A percentile compares a stretch with the other conserved stretches of the same genome.
phyloP scores from a whole-genome alignment of 2,888 invertebrate species.

The Notodonta ziczac region DNA sequence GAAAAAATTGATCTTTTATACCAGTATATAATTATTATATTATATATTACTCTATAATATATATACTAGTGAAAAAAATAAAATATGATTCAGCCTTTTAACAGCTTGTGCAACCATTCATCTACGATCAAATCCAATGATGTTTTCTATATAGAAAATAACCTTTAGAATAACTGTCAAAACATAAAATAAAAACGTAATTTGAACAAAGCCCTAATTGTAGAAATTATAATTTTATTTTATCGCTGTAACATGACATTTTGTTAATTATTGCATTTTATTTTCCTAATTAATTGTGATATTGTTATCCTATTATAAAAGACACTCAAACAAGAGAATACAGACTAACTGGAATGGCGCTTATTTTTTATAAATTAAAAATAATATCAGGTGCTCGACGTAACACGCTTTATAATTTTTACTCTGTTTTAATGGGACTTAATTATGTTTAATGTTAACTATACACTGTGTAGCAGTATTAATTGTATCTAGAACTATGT shows the following conservation, averaged over 20 bases:
- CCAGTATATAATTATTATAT: too few species aligned
- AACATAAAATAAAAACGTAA: neutral
- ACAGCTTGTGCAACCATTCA: too few species aligned
- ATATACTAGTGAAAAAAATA: too few species aligned
- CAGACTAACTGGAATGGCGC: neutral
- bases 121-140: too few species aligned
- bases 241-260: neutral
- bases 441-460: slow-evolving; percentile 18
- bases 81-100: too few species aligned
- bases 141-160: too few species aligned
- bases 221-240: too few species aligned
- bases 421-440: slow-evolving; percentile 27
- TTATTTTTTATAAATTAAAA: slow-evolving; percentile 1
- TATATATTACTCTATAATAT: too few species aligned
- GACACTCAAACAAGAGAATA: slow-evolving; percentile 1
- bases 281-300: neutral
- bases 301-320: neutral
- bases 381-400: neutral
- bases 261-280: neutral
- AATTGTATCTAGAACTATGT: slow-evolving; percentile 20
- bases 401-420: neutral
- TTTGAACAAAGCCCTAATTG: too few species aligned
- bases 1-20: too few species aligned
- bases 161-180: too few species aligned
- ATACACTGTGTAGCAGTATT: slow-evolving; percentile 36